A percentile compares a stretch with the other conserved stretches of the same genome.
phyloP scores from a whole-genome alignment of 2,113 vertebrate genomes.

The Vicugna pacos region DNA sequence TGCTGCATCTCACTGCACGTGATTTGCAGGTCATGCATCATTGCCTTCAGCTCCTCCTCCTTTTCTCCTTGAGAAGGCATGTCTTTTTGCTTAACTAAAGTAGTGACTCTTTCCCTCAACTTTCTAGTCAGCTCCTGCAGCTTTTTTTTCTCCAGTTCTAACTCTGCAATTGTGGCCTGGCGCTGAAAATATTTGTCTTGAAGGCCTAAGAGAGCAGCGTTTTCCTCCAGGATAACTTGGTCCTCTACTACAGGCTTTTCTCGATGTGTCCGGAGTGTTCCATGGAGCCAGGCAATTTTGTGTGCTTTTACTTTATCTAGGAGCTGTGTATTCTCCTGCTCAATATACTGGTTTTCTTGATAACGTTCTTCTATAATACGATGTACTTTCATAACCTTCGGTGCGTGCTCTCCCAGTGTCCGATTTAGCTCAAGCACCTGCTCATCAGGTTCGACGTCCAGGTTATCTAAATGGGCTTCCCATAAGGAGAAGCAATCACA shows the following conservation, averaged over 20 bases:
- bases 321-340: constrained; percentile 79
- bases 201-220: accelerated
- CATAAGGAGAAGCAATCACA: constrained; percentile 70
- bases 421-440: constrained; percentile 80
- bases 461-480: constrained; percentile 84
- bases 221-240: constrained; percentile 75
- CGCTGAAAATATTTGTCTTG: background rate
- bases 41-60: constrained; percentile 84
- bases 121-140: constrained; percentile 75
- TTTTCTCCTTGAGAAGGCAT: constrained; percentile 74
- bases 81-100: constrained; percentile 71
- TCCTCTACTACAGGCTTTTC: constrained; percentile 41
- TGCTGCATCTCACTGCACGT: constrained; percentile 88
- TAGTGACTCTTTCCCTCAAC: constrained; percentile 73
- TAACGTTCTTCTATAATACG: constrained; percentile 78
- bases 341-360: constrained; percentile 76
- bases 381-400: constrained; percentile 64
- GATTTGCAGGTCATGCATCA: constrained; percentile 87
- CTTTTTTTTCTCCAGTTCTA: constrained; percentile 26
- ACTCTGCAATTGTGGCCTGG: background rate
- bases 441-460: constrained; percentile 79
- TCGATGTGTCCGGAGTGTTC: accelerated
- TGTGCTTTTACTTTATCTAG: constrained; percentile 74
- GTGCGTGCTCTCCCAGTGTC: constrained; percentile 76
- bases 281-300: constrained; percentile 71